Evolutionary conservation across 2,113 vertebrate genomes (phyloP).

Genomic region (Ictidomys tridecemlineatus): DNA sequence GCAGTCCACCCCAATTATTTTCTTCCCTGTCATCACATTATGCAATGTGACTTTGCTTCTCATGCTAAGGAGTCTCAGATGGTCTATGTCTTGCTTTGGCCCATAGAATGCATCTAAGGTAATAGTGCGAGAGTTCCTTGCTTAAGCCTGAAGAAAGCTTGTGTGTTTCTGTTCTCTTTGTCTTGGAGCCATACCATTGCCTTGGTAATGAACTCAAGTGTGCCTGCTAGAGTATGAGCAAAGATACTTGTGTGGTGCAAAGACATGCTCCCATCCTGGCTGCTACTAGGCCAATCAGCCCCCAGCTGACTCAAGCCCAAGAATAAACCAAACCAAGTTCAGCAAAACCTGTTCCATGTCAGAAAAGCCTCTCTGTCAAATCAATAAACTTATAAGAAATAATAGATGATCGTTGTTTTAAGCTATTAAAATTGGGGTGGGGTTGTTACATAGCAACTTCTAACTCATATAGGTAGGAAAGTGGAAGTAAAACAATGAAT

Average conservation of each 20-base stretch:
- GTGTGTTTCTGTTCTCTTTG: background rate
- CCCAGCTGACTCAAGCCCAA: background rate
- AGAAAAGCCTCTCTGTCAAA: background rate
- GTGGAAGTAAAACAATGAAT: conserved; percentile 38
- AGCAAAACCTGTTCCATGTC: background rate
- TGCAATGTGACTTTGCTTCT: background rate
- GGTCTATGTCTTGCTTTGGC: background rate
- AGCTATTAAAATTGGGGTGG: background rate
- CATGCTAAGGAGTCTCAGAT: background rate
- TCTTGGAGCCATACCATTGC: background rate
- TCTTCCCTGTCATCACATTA: background rate
- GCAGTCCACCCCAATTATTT: background rate
- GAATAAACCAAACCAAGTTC: background rate
- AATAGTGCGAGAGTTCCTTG: background rate
- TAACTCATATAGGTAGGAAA: background rate
- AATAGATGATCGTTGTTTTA: background rate
- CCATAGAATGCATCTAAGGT: background rate
- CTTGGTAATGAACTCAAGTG: background rate
- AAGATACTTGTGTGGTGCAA: background rate
- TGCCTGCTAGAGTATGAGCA: background rate
- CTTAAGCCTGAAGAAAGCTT: background rate
- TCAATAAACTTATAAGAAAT: background rate
- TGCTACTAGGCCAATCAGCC: background rate
- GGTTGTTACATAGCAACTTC: conserved; percentile 44
- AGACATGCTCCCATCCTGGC: too few species aligned